Evolutionary conservation across 1,140 invertebrate genomes (phyloP), one percentile per base, ranked within the genome.

Genomic region (Drosophila quadrilineata): DNA sequence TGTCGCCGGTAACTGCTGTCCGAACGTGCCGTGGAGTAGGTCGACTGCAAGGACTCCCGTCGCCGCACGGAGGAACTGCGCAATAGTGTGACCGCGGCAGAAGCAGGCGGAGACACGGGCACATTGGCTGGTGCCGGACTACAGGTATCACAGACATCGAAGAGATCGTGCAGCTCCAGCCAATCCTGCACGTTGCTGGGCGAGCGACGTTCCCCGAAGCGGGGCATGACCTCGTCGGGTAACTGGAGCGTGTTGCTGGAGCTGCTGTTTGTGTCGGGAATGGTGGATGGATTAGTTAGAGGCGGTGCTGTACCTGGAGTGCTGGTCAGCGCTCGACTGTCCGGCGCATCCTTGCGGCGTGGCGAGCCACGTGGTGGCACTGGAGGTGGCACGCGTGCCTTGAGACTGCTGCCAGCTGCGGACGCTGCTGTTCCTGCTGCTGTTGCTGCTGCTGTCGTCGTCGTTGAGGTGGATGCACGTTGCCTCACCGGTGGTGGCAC

Each of bases 281-380:
- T 21, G 56, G 17, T 22, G 33, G 10, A 10, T 17, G 67, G 24
- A 53, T 71, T 71, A 50, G 3, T 33, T 40, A 26, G 63, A 38
- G 40, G 21, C 29, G 54, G 24, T 54, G 71, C 19, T 74, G 35
- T 88, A 88, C 85, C 85, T 88, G 85, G 79, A 33, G 77, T 84
- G 48, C 73, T 76, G 19, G 69, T 70, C 41, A 43, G 75, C n/a
- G 64, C 41, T 3, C 64, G 57, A 60, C 77, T 75, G 52, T 90
- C 93, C 93, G 56, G 90, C 80, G 90, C 92, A 92, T 88, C 80
- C 58, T 68, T 82, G 41, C 76, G 75, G 2, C 87, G 68, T 4
- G 93, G 93, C n/a, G 93, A 94, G n/a, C 95, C 95, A 56, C 95
- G 90, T 2, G 95, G 95, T 21, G 95, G 95, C 10, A 96, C 95